phyloP scores from a whole-genome alignment of 2,797 vertebrate genomes.

The Cetoscarus ocellatus region DNA sequence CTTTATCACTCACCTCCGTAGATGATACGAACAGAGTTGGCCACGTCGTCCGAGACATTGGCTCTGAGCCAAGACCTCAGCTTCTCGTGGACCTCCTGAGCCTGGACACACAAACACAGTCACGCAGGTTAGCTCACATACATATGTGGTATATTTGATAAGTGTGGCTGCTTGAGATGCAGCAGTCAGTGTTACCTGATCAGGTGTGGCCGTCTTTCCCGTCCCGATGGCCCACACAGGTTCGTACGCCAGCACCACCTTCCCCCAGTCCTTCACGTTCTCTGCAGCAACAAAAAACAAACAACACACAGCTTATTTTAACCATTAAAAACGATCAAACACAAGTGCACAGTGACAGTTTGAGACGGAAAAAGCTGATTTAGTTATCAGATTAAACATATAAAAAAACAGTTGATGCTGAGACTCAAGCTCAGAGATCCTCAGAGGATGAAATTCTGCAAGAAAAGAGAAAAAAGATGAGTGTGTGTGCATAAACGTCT shows the following conservation, averaged over 20 bases:
- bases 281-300: slow-evolving; percentile 77
- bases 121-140: not conserved
- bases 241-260: slow-evolving; percentile 93
- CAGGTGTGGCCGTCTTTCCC: slow-evolving; percentile 91
- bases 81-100: slow-evolving; percentile 94
- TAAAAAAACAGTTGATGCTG: not conserved
- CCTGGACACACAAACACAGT: slow-evolving; percentile 73
- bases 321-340: not conserved
- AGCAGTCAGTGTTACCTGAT: slow-evolving; percentile 83
- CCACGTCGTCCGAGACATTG: slow-evolving; percentile 88
- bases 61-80: slow-evolving; percentile 90
- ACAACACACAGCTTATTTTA: not conserved
- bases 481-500: slow-evolving; percentile 5
- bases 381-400: not conserved
- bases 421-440: not conserved
- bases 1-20: slow-evolving; percentile 88
- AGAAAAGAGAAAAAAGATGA: not conserved
- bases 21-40: slow-evolving; percentile 90
- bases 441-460: not conserved
- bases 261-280: slow-evolving; percentile 93
- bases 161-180: not conserved
- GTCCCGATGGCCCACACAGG: slow-evolving; percentile 97
- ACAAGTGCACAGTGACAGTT: not conserved
- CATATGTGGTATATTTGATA: not conserved
- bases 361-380: not conserved